A percentile compares a stretch with the other conserved stretches of the same genome.
Evolutionary conservation across 1,140 invertebrate genomes (phyloP).

Genomic region (Andricus grossulariae): DNA sequence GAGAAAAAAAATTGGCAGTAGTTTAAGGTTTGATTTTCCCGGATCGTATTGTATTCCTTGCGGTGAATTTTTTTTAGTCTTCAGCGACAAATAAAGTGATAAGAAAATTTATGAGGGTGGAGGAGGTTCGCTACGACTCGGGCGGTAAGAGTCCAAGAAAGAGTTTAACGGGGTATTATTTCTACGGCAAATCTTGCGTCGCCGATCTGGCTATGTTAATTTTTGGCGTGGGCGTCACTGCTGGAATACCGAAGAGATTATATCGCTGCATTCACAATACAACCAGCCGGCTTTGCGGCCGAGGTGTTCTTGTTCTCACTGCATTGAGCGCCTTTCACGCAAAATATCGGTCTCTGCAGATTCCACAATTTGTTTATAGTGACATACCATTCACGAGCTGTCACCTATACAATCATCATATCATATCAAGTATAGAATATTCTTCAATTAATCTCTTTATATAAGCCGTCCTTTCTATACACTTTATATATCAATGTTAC

Average conservation of each 20-base stretch:
- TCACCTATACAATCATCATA: not conserved
- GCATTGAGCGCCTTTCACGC: not conserved
- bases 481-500: too few relatives aligned
- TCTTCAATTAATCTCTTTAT: too few relatives aligned
- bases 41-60: too few relatives aligned
- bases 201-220: slow-evolving; percentile 61
- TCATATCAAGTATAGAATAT: too few relatives aligned
- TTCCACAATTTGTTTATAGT: not conserved
- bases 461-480: too few relatives aligned
- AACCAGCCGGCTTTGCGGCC: not conserved
- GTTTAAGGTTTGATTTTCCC: too few relatives aligned
- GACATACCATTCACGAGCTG: slow-evolving; percentile 3
- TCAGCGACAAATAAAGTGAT: slow-evolving; percentile 16
- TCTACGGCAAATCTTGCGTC: slow-evolving; percentile 41
- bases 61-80: too few relatives aligned
- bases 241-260: slow-evolving; percentile 52
- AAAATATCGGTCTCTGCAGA: not conserved
- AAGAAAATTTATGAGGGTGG: slow-evolving; percentile 27
- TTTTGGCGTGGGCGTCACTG: slow-evolving; percentile 55
- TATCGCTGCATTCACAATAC: slow-evolving; percentile 52
- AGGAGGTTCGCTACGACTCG: not conserved
- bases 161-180: slow-evolving; percentile 41
- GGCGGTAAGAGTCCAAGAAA: not conserved
- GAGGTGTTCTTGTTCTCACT: slow-evolving; percentile 31
- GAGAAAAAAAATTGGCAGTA: too few relatives aligned